Evolutionary conservation across 1,140 invertebrate species (phyloP).

Genomic region (Tetragnatha versicolor): DNA sequence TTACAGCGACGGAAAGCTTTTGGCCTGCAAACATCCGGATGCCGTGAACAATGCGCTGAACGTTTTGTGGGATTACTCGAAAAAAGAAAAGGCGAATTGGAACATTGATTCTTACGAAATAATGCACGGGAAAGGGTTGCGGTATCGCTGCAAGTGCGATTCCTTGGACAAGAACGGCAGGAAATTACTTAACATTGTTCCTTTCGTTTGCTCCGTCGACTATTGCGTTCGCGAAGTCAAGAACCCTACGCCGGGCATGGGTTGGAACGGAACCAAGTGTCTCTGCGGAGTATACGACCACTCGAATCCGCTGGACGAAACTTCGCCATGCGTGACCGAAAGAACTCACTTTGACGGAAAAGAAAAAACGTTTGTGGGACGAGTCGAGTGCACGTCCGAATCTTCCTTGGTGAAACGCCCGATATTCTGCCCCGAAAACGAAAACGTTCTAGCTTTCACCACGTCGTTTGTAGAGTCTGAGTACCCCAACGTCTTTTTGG

Average conservation of each 20-base stretch:
- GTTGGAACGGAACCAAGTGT: background rate
- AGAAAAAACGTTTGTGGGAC: background rate
- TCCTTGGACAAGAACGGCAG: background rate
- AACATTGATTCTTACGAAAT: background rate
- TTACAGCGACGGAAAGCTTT: background rate
- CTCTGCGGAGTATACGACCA: background rate
- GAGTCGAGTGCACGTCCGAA: background rate
- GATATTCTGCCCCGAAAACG: background rate
- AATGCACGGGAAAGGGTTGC: background rate
- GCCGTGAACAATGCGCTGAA: background rate
- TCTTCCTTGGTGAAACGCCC: background rate
- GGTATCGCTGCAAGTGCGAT: constrained; percentile 1
- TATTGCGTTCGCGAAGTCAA: background rate
- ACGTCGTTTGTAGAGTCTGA: no score
- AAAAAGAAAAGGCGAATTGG: background rate
- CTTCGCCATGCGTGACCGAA: background rate
- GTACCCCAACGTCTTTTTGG: no score
- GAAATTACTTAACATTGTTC: background rate
- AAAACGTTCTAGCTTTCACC: background rate
- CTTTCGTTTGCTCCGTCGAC: background rate
- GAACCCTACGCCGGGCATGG: background rate
- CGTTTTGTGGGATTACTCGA: background rate
- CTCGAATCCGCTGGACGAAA: background rate
- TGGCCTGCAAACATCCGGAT: background rate
- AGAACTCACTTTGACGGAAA: background rate